These are phyloP conservation scores for Oreortyx pictus DNA, from an alignment of 2,797 vertebrate species.

Conservation along the genomic window DNA sequence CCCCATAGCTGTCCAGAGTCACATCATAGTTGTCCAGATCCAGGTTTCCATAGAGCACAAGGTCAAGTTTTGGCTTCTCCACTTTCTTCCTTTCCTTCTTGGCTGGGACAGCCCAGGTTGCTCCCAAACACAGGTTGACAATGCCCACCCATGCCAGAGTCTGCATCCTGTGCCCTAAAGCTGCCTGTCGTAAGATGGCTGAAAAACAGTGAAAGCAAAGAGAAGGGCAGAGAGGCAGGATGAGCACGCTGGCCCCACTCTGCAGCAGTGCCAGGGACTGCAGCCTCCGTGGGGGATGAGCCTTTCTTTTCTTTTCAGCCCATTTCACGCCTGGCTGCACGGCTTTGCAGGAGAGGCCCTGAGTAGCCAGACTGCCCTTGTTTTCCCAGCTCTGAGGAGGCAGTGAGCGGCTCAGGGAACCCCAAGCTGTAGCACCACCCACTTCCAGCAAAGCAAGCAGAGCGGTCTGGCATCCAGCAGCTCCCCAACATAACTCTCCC, in stretches of 20 bases:
- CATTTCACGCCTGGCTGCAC: constrained; percentile 28
- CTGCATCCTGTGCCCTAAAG: constrained; percentile 2
- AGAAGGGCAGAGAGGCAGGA: background rate
- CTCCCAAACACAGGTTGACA: constrained; percentile 21
- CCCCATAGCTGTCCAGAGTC: constrained; percentile 72
- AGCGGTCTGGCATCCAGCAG: background rate
- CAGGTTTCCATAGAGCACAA: background rate
- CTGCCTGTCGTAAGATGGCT: rapidly evolving
- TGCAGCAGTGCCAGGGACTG: background rate
- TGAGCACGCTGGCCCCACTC: rapidly evolving
- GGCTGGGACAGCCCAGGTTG: constrained; percentile 7
- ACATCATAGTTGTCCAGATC: constrained; percentile 71
- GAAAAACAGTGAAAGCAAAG: background rate
- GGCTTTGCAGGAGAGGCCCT: background rate
- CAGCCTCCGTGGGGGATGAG: background rate
- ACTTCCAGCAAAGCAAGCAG: background rate
- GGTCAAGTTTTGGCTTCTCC: background rate
- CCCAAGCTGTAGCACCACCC: background rate
- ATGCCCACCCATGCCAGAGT: constrained; percentile 33
- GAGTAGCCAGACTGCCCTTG: rapidly evolving
- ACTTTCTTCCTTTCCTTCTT: background rate
- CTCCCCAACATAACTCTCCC: background rate
- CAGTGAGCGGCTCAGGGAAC: rapidly evolving
- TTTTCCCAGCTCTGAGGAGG: background rate
- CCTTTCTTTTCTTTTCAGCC: background rate